A percentile compares a stretch with the other conserved stretches of the same genome.
phyloP scores from a whole-genome alignment of 2,797 vertebrate genomes.

The Notamacropus eugenii region DNA sequence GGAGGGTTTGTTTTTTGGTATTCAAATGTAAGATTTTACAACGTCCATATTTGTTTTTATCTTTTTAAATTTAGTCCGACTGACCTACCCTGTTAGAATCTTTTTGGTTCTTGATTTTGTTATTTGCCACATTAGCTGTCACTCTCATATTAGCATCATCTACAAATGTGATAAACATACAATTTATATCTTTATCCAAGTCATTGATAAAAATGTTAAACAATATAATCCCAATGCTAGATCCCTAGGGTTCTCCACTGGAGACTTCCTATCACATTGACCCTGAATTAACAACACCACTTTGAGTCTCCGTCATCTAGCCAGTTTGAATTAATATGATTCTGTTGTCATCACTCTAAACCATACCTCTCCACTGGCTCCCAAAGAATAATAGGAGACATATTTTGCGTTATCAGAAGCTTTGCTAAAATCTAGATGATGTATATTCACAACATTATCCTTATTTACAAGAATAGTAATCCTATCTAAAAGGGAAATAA shows the following conservation, averaged over 20 bases:
- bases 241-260: background rate
- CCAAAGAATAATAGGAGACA: background rate
- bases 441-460: background rate
- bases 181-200: background rate
- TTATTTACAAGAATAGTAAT: background rate
- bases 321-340: background rate
- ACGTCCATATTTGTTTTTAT: background rate
- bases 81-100: background rate
- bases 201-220: background rate
- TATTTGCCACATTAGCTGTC: background rate
- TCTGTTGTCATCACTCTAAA: background rate
- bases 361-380: background rate
- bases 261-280: background rate
- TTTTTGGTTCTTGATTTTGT: background rate
- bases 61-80: background rate
- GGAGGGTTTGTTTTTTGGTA: background rate
- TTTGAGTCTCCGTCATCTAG: background rate
- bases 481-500: background rate
- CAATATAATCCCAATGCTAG: background rate
- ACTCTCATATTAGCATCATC: background rate
- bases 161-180: background rate
- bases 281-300: background rate
- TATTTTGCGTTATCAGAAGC: background rate
- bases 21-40: background rate
- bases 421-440: background rate